Base-by-base conservation (phyloP, 2,797 vertebrate species). In the Siniperca undulata region DNA sequence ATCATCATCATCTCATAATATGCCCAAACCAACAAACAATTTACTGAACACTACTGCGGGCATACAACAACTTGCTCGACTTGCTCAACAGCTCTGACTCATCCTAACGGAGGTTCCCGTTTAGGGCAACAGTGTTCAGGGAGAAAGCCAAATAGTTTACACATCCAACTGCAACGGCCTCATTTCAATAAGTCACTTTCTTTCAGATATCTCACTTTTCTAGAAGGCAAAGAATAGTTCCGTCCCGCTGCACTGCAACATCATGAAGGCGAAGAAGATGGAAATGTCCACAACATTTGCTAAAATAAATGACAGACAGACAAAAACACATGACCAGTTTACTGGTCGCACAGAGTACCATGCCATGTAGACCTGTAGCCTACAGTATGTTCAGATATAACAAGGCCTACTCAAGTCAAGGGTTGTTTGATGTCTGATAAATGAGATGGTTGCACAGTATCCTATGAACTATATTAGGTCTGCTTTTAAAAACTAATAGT, bases 41-140 rank as follows among this genome's bases (percentile, higher is more conserved):
- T 24, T 3, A 7, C 20, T 5, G 27, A 34, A 19, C 24, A 58
- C 22, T n/a, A 30, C 27, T 52, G 34, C 1, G 0, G 36, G 40
- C 11, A 17, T 17, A 20, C 56, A 38, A 52, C 55, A 27, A 20
- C 38, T 55, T 71, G 14, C 40, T 24, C 56, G 20, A 38, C 20
- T 44, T 24, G 56, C n/a, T 73, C 30, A 50, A 30, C 58, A 56
- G 55, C 34, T 58, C 27, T 70, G 19, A 46, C 59, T 74, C 38
- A 56, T 9, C 50, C 20, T 46, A 55, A 40, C 27, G 48, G 30
- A 55, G 22, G 34, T 36, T 74, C 42, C 36, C 27, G 17, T 56
- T 61, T 44, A 36, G 19, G 20, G 50, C 19, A 40, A 13, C 42
- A 44, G 7, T 66, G 65, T 10, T 60, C 12, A 38, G 66, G 14